Base-by-base conservation (phyloP, 2,888 invertebrate species). In the Dinocampus coccinellae region DNA sequence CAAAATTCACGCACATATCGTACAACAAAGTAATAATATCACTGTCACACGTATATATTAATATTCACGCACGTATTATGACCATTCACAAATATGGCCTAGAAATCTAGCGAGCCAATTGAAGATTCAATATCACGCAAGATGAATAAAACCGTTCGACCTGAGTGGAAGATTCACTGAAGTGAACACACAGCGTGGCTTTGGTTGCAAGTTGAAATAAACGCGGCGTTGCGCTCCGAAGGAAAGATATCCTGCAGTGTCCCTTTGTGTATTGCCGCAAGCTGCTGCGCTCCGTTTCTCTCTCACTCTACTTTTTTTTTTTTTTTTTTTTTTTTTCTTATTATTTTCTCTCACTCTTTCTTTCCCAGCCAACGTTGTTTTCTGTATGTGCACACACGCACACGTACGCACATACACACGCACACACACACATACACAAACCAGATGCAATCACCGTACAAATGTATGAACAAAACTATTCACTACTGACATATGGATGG, bases 1-100 rank as follows among this genome's bases (percentile, higher is more conserved):
- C 58, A 52, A 73, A 67, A 69, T 71, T 66, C 69, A 66, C 74
- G 73, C 75, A 77, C 77, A 77, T 77, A 76, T 75, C 73, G 74
- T 75, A 67, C 64, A 69, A 73, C 74, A 73, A 69, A 72, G 57
- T 58, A 72, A 65, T 42, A 68, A 65, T 70, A 67, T 62, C 77
- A 74, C 75, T 73, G 65, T 70, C 60, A 75, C 75, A 73, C 70
- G 60, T 61, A 68, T 69, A 29, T 34, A 69, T 58, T 24, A 42
- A 55, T 42, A 62, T 62, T 61, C 64, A 73, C 69, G 63, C 69
- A 57, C 74, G 68, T 67, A 47, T 58, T 58, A 10, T n/a, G 58
- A n/a, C 33, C 16, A 16, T 33, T 33, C 26, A 58, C 29, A 58
- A 33, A 29, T 26, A 29, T 29, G n/a, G 55, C 55, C 55, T 58